Evolutionary conservation across 64 coral and sea anemone genomes (phyloP), one percentile per base, ranked within the genome.

Genomic region (Porites lutea): DNA sequence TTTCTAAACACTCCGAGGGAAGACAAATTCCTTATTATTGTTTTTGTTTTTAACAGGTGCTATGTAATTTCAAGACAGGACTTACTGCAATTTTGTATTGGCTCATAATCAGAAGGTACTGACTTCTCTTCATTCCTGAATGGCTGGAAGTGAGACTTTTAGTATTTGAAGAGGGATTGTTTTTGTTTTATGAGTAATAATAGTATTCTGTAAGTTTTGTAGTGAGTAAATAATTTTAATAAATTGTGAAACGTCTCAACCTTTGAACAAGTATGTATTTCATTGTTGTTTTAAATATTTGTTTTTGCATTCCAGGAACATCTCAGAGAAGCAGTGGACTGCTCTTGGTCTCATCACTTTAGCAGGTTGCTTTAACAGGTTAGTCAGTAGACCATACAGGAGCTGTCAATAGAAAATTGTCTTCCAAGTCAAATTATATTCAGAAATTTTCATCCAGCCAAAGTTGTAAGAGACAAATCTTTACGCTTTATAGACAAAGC

Each of bases 61-160:
- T 97, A 2, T 91, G 92, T 48, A 97, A 97, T 71, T 63, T 97
- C 71, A 97, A 97, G 72, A 97, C 91, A 82, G 95, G 85, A 78
- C 84, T 89, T 19, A 94, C 95, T 65, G 95, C 88, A 13, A 64
- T 94, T 18, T 75, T 97, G 13, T 94, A 97, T 75, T 89, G 93
- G 83, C 58, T 97, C 13, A 63, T 97, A 45, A 90, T 97, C 13
- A 97, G 82, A 57, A 97, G 95, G 95, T 97, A 78, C 27, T 37
- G 27, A 37, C 27, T 37, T 37, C 27, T 37, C 27, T 37, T 37
- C 27, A 37, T 37, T 37, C 27, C 27, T 37, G 27, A 37, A 37
- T 37, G 27, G 27, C 27, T 37, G 27, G 27, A 37, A 37, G 27
- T 37, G 27, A 37, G 27, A 37, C 27, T 37, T 37, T 37, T 37